Conservation (phyloP, 2,797 vertebrate genomes). For the Leptodactylus fallax region DNA sequence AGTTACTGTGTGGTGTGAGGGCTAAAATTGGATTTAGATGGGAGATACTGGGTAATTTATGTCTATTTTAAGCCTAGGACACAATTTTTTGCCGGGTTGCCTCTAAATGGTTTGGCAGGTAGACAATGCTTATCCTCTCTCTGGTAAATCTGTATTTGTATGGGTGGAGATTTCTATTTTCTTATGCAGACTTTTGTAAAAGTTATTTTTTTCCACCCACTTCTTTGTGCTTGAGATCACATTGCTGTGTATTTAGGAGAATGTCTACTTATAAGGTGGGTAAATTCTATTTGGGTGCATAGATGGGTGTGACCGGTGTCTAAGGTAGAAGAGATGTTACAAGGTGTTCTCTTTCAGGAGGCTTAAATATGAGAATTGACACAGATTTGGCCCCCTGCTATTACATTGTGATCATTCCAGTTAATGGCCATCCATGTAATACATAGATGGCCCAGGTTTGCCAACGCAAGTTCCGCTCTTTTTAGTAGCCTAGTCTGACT, state of each 20-base stretch:
- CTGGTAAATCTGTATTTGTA: not conserved
- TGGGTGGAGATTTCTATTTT: conserved; percentile 1
- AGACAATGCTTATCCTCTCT: conserved; percentile 2
- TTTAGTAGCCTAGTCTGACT: too few relatives aligned
- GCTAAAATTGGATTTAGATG: not conserved
- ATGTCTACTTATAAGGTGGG: not conserved
- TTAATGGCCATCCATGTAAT: not conserved
- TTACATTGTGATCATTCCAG: too few relatives aligned
- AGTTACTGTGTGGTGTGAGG: not conserved
- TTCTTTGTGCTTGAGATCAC: not conserved
- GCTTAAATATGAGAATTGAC: too few relatives aligned
- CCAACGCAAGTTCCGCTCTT: not conserved
- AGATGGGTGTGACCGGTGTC: not conserved
- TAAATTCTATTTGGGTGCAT: not conserved
- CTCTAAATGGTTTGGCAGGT: conserved; percentile 28
- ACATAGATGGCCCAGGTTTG: too few relatives aligned
- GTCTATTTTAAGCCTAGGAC: not conserved
- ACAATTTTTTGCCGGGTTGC: not conserved
- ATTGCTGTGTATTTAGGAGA: not conserved
- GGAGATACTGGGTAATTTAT: not conserved
- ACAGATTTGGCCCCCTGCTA: not conserved
- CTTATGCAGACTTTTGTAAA: not conserved
- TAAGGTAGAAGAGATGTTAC: not conserved
- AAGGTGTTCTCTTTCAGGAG: not conserved
- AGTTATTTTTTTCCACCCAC: not conserved